Evolutionary conservation across 2,888 invertebrate genomes (phyloP), one percentile per base, ranked within the genome.

Genomic region (Aquatica leii): DNA sequence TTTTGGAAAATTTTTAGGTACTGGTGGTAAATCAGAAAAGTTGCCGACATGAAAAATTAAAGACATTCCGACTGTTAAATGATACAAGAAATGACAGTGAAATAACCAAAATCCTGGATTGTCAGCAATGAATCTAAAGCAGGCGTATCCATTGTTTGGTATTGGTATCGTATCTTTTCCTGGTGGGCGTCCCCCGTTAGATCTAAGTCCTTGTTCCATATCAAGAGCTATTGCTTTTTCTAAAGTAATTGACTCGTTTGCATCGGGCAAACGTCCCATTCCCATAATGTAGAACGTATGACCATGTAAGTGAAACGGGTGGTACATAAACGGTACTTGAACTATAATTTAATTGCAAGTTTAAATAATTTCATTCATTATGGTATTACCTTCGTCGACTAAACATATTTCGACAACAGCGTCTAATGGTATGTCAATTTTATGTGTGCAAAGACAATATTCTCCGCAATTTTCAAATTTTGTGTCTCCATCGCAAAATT

Each of bases 91-190:
- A 84, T 96, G 96, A 81, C 96, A 96, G 79, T 96, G 96, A 86
- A 96, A 91, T 51, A 95, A 84, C 95, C 95, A 95, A 83, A 93
- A 94, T 73, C 95, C 96, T 59, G 95, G 95, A 84, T 96, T 96
- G 77, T 91, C 90, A 64, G 96, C 96, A 77, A 93, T 86, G 84
- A 96, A 95, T 79, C 96, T 87, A 71, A 96, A 85, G 66, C 96
- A 92, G 57, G 95, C 94, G 82, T 95, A 96, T 70, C 96, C 96
- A 76, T 96, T 96, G 82, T 96, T 95, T 54, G 96, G 96, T 43
- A 96, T 94, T 51, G 95, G 94, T 72, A 96, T 91, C 9, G 95
- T 95, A 79, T 96, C 96, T 83, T 96, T 96, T 57, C 88, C 86
- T 1, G 95, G 94, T 18, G 96, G 94, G 59, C 92, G 84, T 81